These are phyloP conservation scores for Ochlodes sylvanus DNA, from an alignment of 2,888 invertebrate genomes.

Conservation along the genomic window DNA sequence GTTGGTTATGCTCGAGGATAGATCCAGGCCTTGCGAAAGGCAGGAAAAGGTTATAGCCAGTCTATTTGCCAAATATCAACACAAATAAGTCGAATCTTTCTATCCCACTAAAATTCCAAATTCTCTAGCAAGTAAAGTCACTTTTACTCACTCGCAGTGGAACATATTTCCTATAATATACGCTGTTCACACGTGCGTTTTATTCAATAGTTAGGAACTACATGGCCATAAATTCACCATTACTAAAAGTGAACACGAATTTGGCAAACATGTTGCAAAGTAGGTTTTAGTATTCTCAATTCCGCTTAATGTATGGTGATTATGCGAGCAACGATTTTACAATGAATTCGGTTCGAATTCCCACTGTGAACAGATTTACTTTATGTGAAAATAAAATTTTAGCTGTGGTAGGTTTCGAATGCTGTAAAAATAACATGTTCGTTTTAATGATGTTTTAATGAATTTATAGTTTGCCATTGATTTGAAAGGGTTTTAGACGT, in stretches of 20 bases:
- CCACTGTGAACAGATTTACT: not conserved
- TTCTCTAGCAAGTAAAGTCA: conserved; percentile 1
- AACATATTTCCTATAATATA: conserved; percentile 10
- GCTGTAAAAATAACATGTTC: not conserved
- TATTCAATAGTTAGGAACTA: conserved; percentile 34
- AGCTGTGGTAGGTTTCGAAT: not conserved
- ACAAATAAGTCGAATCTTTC: not conserved
- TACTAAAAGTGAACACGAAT: conserved; percentile 27
- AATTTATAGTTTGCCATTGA: not conserved
- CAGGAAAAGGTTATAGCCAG: too few relatives aligned
- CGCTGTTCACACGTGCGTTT: conserved; percentile 33
- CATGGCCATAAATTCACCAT: conserved; percentile 27
- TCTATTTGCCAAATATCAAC: not conserved
- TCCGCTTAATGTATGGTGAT: conserved; percentile 13
- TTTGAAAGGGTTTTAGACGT: too few relatives aligned
- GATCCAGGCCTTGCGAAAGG: too few relatives aligned
- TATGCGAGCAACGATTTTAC: conserved; percentile 10
- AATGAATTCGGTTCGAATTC: conserved; percentile 6
- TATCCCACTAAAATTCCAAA: not conserved
- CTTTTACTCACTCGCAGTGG: not conserved
- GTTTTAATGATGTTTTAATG: not conserved
- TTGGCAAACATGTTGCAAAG: conserved; percentile 20
- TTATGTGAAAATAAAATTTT: conserved; percentile 2
- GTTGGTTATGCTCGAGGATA: too few relatives aligned
- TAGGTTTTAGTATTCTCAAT: conserved; percentile 16